Conservation (phyloP, 2,797 vertebrate species). For the Craterocephalus amniculus region DNA sequence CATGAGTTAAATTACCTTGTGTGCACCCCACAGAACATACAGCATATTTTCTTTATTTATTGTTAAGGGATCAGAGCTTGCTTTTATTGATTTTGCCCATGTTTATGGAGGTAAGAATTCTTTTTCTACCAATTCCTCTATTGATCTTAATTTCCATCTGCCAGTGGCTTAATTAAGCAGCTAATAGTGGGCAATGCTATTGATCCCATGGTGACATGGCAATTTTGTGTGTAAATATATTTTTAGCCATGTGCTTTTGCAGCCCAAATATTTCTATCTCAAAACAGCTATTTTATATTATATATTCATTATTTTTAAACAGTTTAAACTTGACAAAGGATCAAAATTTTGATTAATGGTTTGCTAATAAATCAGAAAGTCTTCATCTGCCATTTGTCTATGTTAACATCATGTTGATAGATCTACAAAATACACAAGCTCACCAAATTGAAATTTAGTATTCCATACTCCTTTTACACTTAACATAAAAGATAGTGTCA, state of each 20-base stretch:
- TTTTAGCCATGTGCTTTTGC: background rate
- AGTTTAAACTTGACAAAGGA: too few species aligned
- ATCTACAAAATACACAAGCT: too few species aligned
- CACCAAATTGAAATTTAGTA: too few species aligned
- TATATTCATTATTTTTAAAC: too few species aligned
- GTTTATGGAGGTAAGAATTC: conserved; percentile 74
- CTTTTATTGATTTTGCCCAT: conserved; percentile 66
- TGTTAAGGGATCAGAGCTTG: conserved; percentile 52
- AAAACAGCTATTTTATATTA: too few species aligned
- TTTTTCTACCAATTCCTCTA: conserved; percentile 76
- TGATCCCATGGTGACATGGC: conserved; percentile 57
- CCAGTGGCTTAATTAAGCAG: conserved; percentile 79
- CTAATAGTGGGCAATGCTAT: conserved; percentile 79
- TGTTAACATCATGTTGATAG: too few species aligned
- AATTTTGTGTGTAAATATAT: conserved; percentile 23
- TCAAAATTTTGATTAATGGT: too few species aligned
- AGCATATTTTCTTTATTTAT: conserved; percentile 54
- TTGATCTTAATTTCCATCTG: conserved; percentile 77
- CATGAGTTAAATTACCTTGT: conserved; percentile 43
- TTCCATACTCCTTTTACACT: too few species aligned
- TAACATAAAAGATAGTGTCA: too few species aligned
- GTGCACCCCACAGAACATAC: conserved; percentile 36
- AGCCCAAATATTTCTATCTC: too few species aligned
- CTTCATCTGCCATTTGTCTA: too few species aligned
- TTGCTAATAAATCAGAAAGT: too few species aligned